Conservation (phyloP, 1,140 invertebrate species). For the Pseudachorutes palmiensis region DNA sequence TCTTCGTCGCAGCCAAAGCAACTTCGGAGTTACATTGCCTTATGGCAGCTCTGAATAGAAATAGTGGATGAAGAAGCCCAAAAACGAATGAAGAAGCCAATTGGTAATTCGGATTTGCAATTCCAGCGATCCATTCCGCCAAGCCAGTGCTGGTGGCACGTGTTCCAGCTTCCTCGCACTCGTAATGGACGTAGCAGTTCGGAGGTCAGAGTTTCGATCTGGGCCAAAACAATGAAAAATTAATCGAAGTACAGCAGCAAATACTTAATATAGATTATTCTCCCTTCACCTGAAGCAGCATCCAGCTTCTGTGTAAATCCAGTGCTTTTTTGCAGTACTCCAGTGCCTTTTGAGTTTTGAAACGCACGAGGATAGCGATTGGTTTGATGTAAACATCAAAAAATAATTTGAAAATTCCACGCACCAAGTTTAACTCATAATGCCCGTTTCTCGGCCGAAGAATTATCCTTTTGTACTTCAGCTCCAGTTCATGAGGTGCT, state of each 20-base stretch:
- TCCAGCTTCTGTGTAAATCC: slow-evolving; percentile 11
- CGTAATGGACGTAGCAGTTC: no score
- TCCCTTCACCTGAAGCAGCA: slow-evolving; percentile 2
- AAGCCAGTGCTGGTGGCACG: background rate
- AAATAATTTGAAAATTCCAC: background rate
- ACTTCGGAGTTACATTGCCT: slow-evolving; percentile 5
- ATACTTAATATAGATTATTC: background rate
- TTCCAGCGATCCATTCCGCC: background rate
- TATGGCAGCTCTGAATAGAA: slow-evolving; percentile 5
- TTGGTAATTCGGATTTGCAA: background rate
- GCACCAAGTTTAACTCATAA: slow-evolving; percentile 5
- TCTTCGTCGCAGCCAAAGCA: background rate
- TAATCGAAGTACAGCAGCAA: background rate
- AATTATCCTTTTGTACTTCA: slow-evolving; percentile 4
- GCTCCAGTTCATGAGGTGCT: background rate
- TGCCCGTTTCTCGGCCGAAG: background rate
- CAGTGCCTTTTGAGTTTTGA: slow-evolving; percentile 8
- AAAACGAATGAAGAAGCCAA: background rate
- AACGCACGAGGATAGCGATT: background rate
- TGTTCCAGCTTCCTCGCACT: no score
- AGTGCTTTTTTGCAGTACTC: slow-evolving; percentile 1
- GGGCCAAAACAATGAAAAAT: background rate
- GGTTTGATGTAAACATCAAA: slow-evolving; percentile 11
- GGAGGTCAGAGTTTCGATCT: background rate
- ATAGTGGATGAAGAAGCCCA: slow-evolving; percentile 3